A percentile compares a stretch with the other conserved stretches of the same genome.
Conservation (phyloP, 2,888 invertebrate species). For the Drosophila helvetica region DNA sequence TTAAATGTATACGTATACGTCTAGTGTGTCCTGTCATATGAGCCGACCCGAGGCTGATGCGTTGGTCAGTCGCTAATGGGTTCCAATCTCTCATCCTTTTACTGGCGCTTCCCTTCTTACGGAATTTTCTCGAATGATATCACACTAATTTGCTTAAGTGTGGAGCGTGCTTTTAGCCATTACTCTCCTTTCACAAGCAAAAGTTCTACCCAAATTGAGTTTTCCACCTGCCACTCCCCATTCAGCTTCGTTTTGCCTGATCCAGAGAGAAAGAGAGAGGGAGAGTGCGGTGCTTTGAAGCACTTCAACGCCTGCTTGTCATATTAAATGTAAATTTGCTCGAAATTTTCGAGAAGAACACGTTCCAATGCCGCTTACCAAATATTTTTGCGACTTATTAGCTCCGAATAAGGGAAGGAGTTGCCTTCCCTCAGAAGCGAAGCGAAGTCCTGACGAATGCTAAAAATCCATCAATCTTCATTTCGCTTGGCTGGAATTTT, state of each 20-base stretch:
- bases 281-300: background rate
- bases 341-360: conserved; percentile 44
- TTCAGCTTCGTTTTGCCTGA: too few species aligned
- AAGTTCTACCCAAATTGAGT: background rate
- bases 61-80: conserved; percentile 59
- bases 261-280: background rate
- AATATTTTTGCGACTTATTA: conserved; percentile 69
- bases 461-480: conserved; percentile 69
- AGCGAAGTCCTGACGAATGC: conserved; percentile 51
- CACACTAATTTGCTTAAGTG: conserved; percentile 40
- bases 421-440: conserved; percentile 25
- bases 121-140: conserved; percentile 20
- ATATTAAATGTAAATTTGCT: conserved; percentile 72
- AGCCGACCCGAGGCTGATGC: conserved; percentile 43
- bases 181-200: background rate
- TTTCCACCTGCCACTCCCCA: background rate
- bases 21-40: conserved; percentile 27
- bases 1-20: conserved; percentile 13
- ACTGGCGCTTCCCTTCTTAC: background rate
- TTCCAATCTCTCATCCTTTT: conserved; percentile 17
- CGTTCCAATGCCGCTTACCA: conserved; percentile 44
- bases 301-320: conserved; percentile 39
- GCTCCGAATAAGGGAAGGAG: conserved; percentile 41
- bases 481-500: conserved; percentile 39
- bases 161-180: conserved; percentile 32